A percentile compares a stretch with the other conserved stretches of the same genome.
These are phyloP conservation scores for Sphaerodactylus townsendi DNA, from an alignment of 2,113 vertebrate species.

Conservation along the genomic window DNA sequence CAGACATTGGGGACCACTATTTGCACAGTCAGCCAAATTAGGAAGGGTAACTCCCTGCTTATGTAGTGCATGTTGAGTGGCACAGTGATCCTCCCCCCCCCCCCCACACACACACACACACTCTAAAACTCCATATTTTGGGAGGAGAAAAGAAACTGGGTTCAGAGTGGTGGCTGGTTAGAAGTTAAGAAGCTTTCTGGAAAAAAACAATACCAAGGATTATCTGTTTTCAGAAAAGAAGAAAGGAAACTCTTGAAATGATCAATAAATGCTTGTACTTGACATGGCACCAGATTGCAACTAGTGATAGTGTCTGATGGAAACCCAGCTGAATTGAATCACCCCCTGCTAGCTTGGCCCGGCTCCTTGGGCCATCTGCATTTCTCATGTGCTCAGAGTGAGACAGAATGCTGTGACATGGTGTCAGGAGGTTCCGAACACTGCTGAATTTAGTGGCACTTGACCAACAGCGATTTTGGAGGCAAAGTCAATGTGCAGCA, in stretches of 20 bases:
- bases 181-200: constrained; percentile 42
- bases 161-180: constrained; percentile 53
- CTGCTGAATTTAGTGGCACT: constrained; percentile 33
- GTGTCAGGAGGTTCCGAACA: constrained; percentile 34
- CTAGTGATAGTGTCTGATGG: neutral
- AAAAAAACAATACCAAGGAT: constrained; percentile 48
- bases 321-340: neutral
- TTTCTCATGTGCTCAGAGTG: neutral
- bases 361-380: neutral
- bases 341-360: neutral
- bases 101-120: no score
- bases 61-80: constrained; percentile 65
- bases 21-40: constrained; percentile 60
- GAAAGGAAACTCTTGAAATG: constrained; percentile 37
- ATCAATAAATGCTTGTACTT: constrained; percentile 29
- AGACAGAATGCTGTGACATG: constrained; percentile 38
- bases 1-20: constrained; percentile 79
- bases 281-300: neutral
- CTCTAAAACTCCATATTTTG: constrained; percentile 43
- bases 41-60: constrained; percentile 51
- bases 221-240: constrained; percentile 30
- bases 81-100: constrained; percentile 36
- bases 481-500: constrained; percentile 52
- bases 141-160: constrained; percentile 54
- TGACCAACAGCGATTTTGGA: neutral